Percentiles rank a stretch among this genome's conserved stretches.
Evolutionary conservation across 1,140 invertebrate species (phyloP).

Genomic region (Ceratina japonica): DNA sequence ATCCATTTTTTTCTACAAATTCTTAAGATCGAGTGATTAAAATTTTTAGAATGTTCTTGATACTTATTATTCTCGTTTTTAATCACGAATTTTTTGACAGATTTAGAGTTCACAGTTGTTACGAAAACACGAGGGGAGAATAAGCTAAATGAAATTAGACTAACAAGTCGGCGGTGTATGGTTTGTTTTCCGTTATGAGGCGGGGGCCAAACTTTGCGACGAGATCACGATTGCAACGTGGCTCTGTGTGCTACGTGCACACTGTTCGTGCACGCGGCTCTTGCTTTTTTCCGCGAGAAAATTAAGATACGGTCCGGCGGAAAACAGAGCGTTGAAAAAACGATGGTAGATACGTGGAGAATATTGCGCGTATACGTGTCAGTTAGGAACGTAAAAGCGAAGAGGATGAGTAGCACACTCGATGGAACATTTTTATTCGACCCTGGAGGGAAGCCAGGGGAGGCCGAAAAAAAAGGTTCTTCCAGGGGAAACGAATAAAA

Average conservation of each 20-base stretch:
- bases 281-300: not conserved
- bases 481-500: slow-evolving; percentile 12
- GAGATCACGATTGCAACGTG: not conserved
- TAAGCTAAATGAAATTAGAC: not conserved
- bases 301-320: not conserved
- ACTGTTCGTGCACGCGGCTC: too few relatives aligned
- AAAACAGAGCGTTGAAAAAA: not conserved
- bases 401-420: slow-evolving; percentile 9
- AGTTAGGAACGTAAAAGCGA: slow-evolving; percentile 14
- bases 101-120: too few relatives aligned
- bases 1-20: too few relatives aligned
- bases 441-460: slow-evolving; percentile 12
- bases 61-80: too few relatives aligned
- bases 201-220: not conserved
- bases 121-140: too few relatives aligned
- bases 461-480: not conserved
- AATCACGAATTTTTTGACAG: too few relatives aligned
- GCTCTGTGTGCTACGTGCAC: too few relatives aligned
- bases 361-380: slow-evolving; percentile 17
- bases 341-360: slow-evolving; percentile 6
- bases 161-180: not conserved
- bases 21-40: too few relatives aligned
- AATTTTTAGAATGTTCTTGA: too few relatives aligned
- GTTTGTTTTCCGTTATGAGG: not conserved
- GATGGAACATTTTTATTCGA: slow-evolving; percentile 38